phyloP scores from a whole-genome alignment of 2,797 vertebrate genomes.

The Cossypha niveicapilla region DNA sequence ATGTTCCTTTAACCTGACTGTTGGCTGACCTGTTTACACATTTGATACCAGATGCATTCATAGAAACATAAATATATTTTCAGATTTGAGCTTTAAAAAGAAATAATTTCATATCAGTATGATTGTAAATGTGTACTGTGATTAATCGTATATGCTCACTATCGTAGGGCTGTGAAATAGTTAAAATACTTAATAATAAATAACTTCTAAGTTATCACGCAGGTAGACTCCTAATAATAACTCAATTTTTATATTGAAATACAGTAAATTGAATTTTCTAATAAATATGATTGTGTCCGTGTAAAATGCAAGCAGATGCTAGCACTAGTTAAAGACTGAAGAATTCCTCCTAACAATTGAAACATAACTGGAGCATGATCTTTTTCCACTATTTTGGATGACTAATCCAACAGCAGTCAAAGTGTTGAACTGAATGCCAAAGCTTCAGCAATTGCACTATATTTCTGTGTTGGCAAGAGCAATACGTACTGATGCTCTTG shows the following conservation, averaged over 20 bases:
- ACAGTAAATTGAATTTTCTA: background rate
- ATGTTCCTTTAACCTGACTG: background rate
- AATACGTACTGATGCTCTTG: background rate
- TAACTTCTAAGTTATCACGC: background rate
- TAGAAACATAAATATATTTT: background rate
- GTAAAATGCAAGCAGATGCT: background rate
- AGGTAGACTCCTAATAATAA: background rate
- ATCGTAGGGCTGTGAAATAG: background rate
- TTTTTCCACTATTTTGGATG: background rate
- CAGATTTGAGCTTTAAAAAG: background rate
- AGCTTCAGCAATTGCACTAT: background rate
- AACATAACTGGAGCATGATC: background rate
- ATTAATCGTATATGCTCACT: background rate
- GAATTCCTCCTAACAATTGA: background rate
- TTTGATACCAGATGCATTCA: background rate
- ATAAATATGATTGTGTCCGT: background rate
- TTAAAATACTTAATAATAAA: background rate
- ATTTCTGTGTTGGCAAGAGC: background rate
- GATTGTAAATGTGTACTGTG: background rate
- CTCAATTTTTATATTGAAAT: background rate
- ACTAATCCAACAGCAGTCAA: background rate
- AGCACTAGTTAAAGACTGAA: background rate
- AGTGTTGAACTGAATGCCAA: background rate
- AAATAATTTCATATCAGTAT: background rate
- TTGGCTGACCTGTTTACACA: background rate